These are phyloP conservation scores for Diplodus puntazzo DNA, from an alignment of 2,797 vertebrate genomes.

Conservation along the genomic window DNA sequence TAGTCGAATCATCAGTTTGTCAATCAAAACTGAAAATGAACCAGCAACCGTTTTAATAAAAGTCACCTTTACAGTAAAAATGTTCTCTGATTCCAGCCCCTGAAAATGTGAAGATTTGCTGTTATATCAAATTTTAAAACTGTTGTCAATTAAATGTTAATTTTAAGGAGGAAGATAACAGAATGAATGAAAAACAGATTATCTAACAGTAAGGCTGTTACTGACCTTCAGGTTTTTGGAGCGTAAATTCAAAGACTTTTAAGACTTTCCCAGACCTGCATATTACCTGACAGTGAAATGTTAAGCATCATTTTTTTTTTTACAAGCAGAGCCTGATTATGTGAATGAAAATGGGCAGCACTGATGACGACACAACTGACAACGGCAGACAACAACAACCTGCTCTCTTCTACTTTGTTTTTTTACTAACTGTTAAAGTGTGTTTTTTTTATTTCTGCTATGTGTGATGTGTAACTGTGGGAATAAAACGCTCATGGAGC, in stretches of 20 bases:
- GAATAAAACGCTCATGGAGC: conserved; percentile 1
- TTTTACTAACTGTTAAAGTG: neutral
- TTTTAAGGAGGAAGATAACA: too few relatives aligned
- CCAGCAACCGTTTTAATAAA: neutral
- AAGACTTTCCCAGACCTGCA: too few relatives aligned
- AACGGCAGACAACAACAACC: neutral
- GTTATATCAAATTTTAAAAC: too few relatives aligned
- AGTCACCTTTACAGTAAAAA: neutral
- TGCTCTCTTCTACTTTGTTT: neutral
- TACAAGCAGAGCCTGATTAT: conserved; percentile 59
- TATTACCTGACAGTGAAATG: too few relatives aligned
- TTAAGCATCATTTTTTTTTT: too few relatives aligned
- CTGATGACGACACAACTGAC: neutral
- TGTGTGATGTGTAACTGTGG: conserved; percentile 7
- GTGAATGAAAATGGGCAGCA: conserved; percentile 41
- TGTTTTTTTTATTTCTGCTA: neutral
- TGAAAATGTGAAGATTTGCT: too few relatives aligned
- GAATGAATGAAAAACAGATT: too few relatives aligned
- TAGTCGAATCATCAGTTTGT: neutral
- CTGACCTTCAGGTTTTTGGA: too few relatives aligned
- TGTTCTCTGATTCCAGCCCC: too few relatives aligned
- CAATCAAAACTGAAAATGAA: neutral
- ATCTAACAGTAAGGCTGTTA: too few relatives aligned
- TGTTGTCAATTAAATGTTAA: too few relatives aligned
- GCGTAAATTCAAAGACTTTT: too few relatives aligned